Conservation (phyloP, 2,888 invertebrate genomes). For the Apotomis capreana region DNA sequence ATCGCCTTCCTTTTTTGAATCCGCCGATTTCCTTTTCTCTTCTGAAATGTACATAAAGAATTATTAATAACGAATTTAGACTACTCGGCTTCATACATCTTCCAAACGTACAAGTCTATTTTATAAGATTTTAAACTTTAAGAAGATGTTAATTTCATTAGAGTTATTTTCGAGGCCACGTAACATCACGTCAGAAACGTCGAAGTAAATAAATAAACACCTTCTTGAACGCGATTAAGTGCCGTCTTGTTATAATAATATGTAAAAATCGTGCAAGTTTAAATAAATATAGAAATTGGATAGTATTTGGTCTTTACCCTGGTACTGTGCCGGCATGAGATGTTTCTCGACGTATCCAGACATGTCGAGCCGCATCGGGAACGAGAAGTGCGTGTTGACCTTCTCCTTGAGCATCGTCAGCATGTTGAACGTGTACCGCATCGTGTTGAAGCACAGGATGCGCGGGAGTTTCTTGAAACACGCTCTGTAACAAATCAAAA, state of each 20-base stretch:
- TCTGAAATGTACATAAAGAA: conserved; percentile 68
- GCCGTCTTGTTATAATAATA: too few relatives aligned
- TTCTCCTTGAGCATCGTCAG: conserved; percentile 98
- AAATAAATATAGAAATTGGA: too few relatives aligned
- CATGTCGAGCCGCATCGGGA: conserved; percentile 96
- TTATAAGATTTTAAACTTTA: too few relatives aligned
- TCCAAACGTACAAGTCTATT: too few relatives aligned
- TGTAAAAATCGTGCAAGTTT: too few relatives aligned
- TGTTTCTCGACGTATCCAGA: conserved; percentile 97
- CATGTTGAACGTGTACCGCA: conserved; percentile 99
- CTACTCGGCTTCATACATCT: too few relatives aligned
- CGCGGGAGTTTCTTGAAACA: conserved; percentile 97
- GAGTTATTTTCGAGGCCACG: too few relatives aligned
- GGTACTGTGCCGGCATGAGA: conserved; percentile 94
- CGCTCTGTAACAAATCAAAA: conserved; percentile 82
- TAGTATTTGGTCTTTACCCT: conserved; percentile 76
- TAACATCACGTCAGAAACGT: too few relatives aligned
- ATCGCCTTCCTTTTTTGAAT: conserved; percentile 70
- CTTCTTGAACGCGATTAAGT: too few relatives aligned
- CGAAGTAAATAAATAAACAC: too few relatives aligned
- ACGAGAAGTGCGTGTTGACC: conserved; percentile 98
- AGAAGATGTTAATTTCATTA: too few relatives aligned
- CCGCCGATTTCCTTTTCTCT: conserved; percentile 83
- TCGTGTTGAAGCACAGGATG: conserved; percentile 97
- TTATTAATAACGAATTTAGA: too few relatives aligned